Conservation (phyloP, 2,888 invertebrate species). For the Drosophila monieri region DNA sequence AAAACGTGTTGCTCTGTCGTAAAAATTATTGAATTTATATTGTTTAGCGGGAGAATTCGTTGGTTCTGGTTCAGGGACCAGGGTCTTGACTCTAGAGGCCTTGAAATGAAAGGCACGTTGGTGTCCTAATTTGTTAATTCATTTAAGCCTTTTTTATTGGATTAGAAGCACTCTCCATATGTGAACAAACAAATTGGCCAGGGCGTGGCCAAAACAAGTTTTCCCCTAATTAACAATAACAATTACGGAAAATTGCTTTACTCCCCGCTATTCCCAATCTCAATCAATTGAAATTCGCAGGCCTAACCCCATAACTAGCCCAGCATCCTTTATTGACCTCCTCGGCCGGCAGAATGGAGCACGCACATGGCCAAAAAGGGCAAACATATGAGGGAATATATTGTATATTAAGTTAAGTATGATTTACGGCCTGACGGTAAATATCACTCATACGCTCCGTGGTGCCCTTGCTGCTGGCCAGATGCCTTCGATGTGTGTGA, state of each 20-base stretch:
- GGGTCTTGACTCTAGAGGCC: background rate
- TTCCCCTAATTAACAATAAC: slow-evolving; percentile 31
- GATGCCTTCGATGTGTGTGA: slow-evolving; percentile 23
- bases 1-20: slow-evolving; percentile 32
- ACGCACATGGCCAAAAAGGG: slow-evolving; percentile 40
- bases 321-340: slow-evolving; percentile 31
- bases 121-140: background rate
- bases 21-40: slow-evolving; percentile 4
- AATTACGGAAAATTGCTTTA: slow-evolving; percentile 26
- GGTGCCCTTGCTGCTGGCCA: slow-evolving; percentile 17
- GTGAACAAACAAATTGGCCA: background rate
- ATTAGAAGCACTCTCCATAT: background rate
- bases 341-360: slow-evolving; percentile 4
- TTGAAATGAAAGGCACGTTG: background rate
- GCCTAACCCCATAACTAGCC: slow-evolving; percentile 8
- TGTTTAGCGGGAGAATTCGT: background rate
- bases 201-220: background rate
- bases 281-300: slow-evolving; percentile 30
- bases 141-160: background rate
- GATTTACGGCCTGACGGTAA: slow-evolving; percentile 68
- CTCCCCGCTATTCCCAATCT: background rate
- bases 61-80: background rate
- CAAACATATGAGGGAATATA: slow-evolving; percentile 37
- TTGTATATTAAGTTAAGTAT: slow-evolving; percentile 66
- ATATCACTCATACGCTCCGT: slow-evolving; percentile 52